Conservation (phyloP, 2,797 vertebrate genomes). For the Phoebastria nigripes region DNA sequence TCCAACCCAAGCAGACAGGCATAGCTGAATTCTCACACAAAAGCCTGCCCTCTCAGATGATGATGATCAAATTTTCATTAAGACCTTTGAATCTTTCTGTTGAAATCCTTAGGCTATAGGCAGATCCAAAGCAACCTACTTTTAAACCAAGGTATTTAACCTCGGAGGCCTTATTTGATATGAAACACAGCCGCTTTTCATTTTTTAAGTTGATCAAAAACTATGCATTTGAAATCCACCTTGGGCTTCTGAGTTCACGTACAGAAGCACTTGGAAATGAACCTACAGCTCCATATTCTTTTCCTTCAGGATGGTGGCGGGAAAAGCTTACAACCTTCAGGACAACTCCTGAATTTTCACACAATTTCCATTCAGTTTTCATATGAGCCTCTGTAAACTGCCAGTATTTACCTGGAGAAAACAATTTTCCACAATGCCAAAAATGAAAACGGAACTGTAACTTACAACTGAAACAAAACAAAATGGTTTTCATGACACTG, state of each 20-base stretch:
- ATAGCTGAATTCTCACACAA: neutral
- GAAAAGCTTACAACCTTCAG: neutral
- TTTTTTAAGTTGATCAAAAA: slow-evolving; percentile 4
- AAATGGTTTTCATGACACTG: neutral
- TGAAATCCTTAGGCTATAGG: slow-evolving; percentile 13
- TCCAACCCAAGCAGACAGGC: neutral
- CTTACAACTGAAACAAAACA: neutral
- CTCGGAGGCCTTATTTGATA: neutral
- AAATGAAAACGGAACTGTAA: neutral
- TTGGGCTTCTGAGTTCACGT: neutral
- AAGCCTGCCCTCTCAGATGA: neutral
- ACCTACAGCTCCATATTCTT: neutral
- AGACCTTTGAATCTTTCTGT: neutral
- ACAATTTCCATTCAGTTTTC: neutral
- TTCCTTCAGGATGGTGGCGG: neutral
- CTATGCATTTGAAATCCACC: neutral
- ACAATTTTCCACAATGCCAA: neutral
- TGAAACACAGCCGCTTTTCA: slow-evolving; percentile 2
- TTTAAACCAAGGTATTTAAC: slow-evolving; percentile 2
- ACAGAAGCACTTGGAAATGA: neutral
- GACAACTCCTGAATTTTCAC: neutral
- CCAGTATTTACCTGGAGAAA: neutral
- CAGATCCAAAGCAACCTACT: slow-evolving; percentile 13
- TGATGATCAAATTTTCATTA: slow-evolving; percentile 30
- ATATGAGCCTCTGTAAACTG: neutral